Evolutionary conservation across 2,113 vertebrate species (phyloP), one percentile per base, ranked within the genome.

Genomic region (Pogonocichla stellata): DNA sequence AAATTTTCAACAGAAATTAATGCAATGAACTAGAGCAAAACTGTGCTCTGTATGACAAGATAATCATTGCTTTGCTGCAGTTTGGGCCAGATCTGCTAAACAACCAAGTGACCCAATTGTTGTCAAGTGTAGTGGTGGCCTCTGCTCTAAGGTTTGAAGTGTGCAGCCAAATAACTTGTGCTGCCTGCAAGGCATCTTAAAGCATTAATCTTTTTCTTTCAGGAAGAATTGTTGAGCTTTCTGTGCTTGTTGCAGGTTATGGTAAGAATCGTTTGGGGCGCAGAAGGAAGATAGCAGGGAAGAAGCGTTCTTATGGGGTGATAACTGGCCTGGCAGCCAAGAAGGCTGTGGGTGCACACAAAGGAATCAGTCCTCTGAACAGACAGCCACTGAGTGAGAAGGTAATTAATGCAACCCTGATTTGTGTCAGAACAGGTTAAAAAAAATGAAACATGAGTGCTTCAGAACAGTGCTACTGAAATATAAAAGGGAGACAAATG

Each of bases 241-340:
- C 34, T 12, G 5, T 75, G 43, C 42, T 80, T 74, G 4, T 93
- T 74, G 18, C 92, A 97, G 98, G 98, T 94, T 98, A 98, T 87
- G 98, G 98, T 80, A 98, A 97, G 73, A 96, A 98, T 79, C 98
- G 89, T 86, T 89, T 98, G 69, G 98, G 96, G 12, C 97, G 79
- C 64, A 96, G 97, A 90, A 98, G 97, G 96, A 70, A 98, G 65
- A 92, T 96, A n/a, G 84, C 97, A 13, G 98, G 97, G 60, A 98
- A 98, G 86, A 98, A 98, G 53, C 98, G 98, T 54, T 97, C 98
- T 74, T 99, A 99, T 0, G 98, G 99, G 89, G 97, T 99, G 34
- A 98, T 99, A 91, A 99, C 99, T 3, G 99, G 99, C 12, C 98
- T 99, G 94, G 99, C 99, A 36, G 98, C 99, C 47, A 98, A 98